Evolutionary conservation across 2,113 vertebrate genomes (phyloP).

Genomic region (Astur gentilis): DNA sequence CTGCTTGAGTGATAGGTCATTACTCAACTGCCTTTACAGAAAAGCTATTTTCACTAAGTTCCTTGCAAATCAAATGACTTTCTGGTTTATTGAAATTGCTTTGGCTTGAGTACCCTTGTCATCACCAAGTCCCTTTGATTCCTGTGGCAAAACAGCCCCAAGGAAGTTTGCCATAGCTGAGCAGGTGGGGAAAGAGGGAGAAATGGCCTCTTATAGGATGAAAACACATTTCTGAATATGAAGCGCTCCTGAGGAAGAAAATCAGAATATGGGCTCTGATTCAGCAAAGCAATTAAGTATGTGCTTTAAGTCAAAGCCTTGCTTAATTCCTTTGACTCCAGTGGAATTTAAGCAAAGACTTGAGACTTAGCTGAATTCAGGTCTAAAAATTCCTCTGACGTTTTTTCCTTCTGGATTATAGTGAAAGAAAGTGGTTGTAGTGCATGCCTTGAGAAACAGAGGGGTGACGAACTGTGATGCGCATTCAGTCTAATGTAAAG

Average conservation of each 20-base stretch:
- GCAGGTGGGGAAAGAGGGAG: background rate
- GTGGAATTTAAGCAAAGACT: constrained; percentile 44
- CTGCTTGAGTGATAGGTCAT: background rate
- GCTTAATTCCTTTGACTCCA: constrained; percentile 59
- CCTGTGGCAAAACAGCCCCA: background rate
- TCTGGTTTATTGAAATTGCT: background rate
- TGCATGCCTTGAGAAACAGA: background rate
- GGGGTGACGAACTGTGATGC: constrained; percentile 5
- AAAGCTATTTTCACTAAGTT: background rate
- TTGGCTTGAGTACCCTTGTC: background rate
- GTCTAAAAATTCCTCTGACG: constrained; percentile 36
- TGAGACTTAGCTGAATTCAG: constrained; percentile 10
- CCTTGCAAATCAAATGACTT: background rate
- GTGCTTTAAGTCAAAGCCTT: constrained; percentile 31
- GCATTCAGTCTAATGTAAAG: background rate
- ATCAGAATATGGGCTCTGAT: constrained; percentile 31
- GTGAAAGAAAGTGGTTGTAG: background rate
- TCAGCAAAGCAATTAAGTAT: constrained; percentile 55
- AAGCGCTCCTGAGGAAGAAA: background rate
- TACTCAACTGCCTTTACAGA: background rate
- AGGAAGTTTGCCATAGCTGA: background rate
- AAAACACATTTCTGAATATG: background rate
- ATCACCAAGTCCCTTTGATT: background rate
- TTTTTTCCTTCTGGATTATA: background rate
- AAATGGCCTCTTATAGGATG: background rate